These are phyloP conservation scores for Hyphantria cunea DNA, from an alignment of 1,140 invertebrate genomes.

Conservation along the genomic window DNA sequence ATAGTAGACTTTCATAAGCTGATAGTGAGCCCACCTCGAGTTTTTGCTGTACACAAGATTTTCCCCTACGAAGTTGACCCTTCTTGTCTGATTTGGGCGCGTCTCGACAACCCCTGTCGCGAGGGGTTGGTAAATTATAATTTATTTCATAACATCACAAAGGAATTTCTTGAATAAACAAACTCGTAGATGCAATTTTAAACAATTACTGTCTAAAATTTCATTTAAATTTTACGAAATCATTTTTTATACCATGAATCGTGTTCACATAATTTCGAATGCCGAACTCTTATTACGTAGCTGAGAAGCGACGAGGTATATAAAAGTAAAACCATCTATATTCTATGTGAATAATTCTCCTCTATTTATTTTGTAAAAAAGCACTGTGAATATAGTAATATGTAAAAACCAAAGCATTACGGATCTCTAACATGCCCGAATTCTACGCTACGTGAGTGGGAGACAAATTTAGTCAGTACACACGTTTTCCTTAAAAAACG, in stretches of 20 bases:
- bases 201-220: constrained; percentile 27
- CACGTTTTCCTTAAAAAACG: constrained; percentile 41
- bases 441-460: constrained; percentile 41
- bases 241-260: constrained; percentile 23
- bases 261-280: background rate
- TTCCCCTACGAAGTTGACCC: constrained; percentile 40
- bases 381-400: constrained; percentile 27
- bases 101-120: constrained; percentile 23
- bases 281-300: background rate
- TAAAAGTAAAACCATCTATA: background rate
- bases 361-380: constrained; percentile 1
- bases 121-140: constrained; percentile 45
- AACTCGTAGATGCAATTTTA: constrained; percentile 25
- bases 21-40: constrained; percentile 24
- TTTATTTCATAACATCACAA: constrained; percentile 40
- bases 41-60: constrained; percentile 27
- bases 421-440: constrained; percentile 43
- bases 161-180: constrained; percentile 42
- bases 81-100: constrained; percentile 38
- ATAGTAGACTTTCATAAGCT: constrained; percentile 34
- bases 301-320: background rate
- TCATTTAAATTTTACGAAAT: constrained; percentile 19
- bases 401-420: constrained; percentile 35
- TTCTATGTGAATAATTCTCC: background rate
- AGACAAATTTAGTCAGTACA: constrained; percentile 38